Evolutionary conservation across 2,797 vertebrate species (phyloP), one percentile per base, ranked within the genome.

Genomic region (Anguilla megastoma): DNA sequence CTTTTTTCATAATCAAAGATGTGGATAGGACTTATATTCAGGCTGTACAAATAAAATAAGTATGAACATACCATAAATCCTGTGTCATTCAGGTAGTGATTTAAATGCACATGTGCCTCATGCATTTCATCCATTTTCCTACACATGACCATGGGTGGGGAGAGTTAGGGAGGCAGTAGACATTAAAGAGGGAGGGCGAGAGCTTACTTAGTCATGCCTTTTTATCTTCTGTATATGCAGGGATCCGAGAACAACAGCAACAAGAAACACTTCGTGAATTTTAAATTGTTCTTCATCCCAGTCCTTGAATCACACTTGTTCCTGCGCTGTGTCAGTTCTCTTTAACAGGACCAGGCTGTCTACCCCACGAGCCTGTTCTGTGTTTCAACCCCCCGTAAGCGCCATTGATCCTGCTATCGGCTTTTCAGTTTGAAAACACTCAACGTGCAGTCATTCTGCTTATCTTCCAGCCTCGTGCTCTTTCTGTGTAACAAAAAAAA

Each of bases 401-500:
- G 10, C 79, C 79, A 82, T 82, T n/a, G 79, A 82, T 82, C 45
- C 79, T 6, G 41, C 16, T 48, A 82, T 82, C 12, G 41, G 41
- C 50, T 82, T 82, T 50, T 50, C 41, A 82, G 79, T 10, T 18
- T 48, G 18, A 82, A 82, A 82, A 48, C 79, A 24, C 79, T 82
- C 79, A 50, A 82, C 79, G 5, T 50, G 79, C 45, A 50, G 8
- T 82, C 45, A 82, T 48, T 82, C 50, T 45, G 18, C 79, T 82
- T 82, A 82, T 82, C 79, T 82, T 50, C 24, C 45, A 82, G 41
- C 79, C 50, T n/a, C 24, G 76, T 82, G 79, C 24, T 2, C 18
- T 48, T 21, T 76, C 14, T 18, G 71, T 10, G 33, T 27, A 71
- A 71, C 66, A 30, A 30, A 71, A 2, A 71, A 71, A 30, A 71